Base-by-base conservation (phyloP, 2,113 vertebrate genomes). In the Ascaphus truei region DNA sequence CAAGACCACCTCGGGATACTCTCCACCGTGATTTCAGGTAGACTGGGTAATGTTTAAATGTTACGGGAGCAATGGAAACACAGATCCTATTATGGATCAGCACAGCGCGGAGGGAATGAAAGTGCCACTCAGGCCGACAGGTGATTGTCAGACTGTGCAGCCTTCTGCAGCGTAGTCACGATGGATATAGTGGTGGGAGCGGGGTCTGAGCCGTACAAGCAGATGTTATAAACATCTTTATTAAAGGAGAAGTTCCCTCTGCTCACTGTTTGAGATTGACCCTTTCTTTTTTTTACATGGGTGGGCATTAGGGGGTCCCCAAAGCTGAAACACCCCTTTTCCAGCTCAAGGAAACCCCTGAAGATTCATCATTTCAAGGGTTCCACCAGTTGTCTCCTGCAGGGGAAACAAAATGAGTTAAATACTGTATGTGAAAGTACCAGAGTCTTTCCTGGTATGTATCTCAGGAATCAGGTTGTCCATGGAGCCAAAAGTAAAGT, bases 41-140 rank as follows among this genome's bases (percentile, higher is more conserved):
- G 57, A 68, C 26, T 30, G 15, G 15, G 18, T 58, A 34, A 43
- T 36, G 41, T 43, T 37, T 33, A 47, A 45, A 67, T 56, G 27
- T 43, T 56, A 45, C 45, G 31, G 67, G 43, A 22, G 57, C 56
- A 52, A 23, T 52, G 26, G 45, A 20, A 61, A 61, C 33, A 33
- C 13, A 71, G 60, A 13, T 71, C 34, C 13, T 52, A n/a, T 71
- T 36, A 15, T 22, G n/a, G 18, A 52, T 36, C 12, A 36, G 41
- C 45, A 30, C 23, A 52, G 25, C 57, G 61, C 16, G 67, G 6
- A 22, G 31, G 25, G 57, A 71, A 71, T 61, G 60, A 45, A 71
- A 61, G 45, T 61, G 67, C 67, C 67, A 71, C 57, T 71, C 67
- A 71, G 30, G 20, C 16, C 2, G 47, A 61, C 57, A 61, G 33